These are phyloP conservation scores for Catocala sponsa DNA, from an alignment of 2,888 invertebrate species.

Conservation along the genomic window DNA sequence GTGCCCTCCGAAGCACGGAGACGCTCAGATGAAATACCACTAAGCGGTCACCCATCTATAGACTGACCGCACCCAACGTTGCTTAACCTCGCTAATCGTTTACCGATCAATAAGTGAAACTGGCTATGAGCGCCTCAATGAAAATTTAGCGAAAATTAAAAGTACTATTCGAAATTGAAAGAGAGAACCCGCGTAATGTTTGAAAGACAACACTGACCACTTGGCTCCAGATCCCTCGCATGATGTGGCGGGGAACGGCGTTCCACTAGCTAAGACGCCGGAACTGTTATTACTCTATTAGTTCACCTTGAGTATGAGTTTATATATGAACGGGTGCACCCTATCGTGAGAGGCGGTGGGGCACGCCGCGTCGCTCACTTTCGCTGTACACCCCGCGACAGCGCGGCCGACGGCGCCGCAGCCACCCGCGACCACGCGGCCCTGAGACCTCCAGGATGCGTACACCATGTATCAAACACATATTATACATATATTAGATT, in stretches of 20 bases:
- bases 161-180: neutral
- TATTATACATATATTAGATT: neutral
- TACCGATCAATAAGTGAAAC: no score
- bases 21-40: no score
- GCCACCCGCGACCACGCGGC: slow-evolving; percentile 18
- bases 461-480: slow-evolving; percentile 5
- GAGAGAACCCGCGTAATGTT: slow-evolving; percentile 23
- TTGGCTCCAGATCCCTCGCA: slow-evolving; percentile 89
- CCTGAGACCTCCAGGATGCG: slow-evolving; percentile 50
- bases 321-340: slow-evolving; percentile 78
- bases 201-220: slow-evolving; percentile 84
- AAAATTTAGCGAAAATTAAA: neutral
- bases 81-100: no score
- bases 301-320: slow-evolving; percentile 66
- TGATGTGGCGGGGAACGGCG: slow-evolving; percentile 82
- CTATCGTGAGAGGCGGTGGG: slow-evolving; percentile 65
- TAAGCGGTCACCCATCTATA: no score
- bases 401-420: slow-evolving; percentile 13
- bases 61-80: no score
- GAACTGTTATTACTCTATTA: slow-evolving; percentile 79
- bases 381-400: slow-evolving; percentile 65
- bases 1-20: no score
- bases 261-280: slow-evolving; percentile 74
- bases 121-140: no score
- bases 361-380: slow-evolving; percentile 67